phyloP scores from a whole-genome alignment of 2,797 vertebrate species.

The Merluccius polli region DNA sequence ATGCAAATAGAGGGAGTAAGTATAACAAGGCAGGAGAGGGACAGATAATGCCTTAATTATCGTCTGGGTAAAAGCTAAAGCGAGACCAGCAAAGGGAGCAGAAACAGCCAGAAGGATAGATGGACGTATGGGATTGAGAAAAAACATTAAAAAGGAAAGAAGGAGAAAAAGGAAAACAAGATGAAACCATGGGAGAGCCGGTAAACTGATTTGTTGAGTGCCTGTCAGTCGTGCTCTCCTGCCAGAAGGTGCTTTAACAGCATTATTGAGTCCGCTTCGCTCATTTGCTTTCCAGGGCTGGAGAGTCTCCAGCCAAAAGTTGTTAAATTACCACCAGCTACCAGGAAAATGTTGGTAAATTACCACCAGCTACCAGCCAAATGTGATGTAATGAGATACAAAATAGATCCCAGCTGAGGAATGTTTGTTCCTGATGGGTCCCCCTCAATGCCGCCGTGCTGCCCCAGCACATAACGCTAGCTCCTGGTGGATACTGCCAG shows the following conservation, averaged over 20 bases:
- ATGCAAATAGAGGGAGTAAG: background rate
- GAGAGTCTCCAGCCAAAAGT: constrained; percentile 29
- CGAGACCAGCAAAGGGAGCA: background rate
- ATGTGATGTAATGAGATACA: background rate
- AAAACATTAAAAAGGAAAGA: constrained; percentile 13
- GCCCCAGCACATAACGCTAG: background rate
- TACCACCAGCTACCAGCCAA: background rate
- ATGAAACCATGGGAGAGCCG: background rate
- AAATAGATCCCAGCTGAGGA: background rate
- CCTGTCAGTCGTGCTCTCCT: constrained; percentile 46
- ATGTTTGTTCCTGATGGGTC: background rate
- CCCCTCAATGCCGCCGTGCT: background rate
- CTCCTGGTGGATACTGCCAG: background rate
- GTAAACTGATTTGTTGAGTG: background rate
- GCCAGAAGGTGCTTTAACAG: constrained; percentile 50
- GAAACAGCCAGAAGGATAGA: background rate
- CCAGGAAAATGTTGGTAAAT: constrained; percentile 25
- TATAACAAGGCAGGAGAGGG: background rate
- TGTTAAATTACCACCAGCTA: constrained; percentile 20
- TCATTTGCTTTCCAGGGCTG: constrained; percentile 33
- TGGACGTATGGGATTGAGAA: constrained; percentile 11
- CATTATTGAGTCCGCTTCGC: constrained; percentile 32
- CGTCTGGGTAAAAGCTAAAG: constrained; percentile 8
- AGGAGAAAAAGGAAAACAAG: constrained; percentile 2
- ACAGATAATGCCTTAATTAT: constrained; percentile 57